Percentiles rank a stretch among this genome's conserved stretches.
Conservation (phyloP, 2,113 vertebrate species). For the Phoenicopterus ruber region DNA sequence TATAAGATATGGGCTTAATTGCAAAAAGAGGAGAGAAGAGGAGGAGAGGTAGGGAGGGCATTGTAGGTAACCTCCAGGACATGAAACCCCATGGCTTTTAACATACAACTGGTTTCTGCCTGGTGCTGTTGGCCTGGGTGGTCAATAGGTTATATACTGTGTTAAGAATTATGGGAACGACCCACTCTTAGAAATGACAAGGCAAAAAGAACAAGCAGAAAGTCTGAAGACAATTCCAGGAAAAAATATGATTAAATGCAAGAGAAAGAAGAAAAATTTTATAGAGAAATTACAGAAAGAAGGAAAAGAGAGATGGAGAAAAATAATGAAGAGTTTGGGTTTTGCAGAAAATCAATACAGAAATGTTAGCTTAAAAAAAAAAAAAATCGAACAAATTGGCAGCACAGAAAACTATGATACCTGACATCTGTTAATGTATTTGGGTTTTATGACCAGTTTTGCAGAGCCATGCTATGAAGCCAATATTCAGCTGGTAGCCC, state of each 20-base stretch:
- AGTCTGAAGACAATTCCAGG: not conserved
- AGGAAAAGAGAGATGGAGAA: not conserved
- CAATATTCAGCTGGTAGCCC: not conserved
- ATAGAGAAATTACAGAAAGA: not conserved
- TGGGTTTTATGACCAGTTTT: not conserved
- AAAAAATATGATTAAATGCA: not conserved
- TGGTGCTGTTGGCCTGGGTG: not conserved
- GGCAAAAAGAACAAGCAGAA: not conserved
- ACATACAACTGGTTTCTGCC: not conserved
- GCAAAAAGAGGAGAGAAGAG: not conserved
- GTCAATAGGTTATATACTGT: not conserved
- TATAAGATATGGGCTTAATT: not conserved
- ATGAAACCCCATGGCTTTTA: not conserved
- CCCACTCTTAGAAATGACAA: not conserved
- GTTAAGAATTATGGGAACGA: not conserved
- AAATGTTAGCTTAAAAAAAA: not conserved
- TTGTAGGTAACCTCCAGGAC: not conserved
- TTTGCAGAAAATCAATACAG: not conserved
- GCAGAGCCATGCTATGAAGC: not conserved
- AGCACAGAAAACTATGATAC: not conserved
- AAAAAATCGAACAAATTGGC: not conserved
- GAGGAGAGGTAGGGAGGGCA: not conserved
- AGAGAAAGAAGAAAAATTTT: not conserved
- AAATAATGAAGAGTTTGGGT: not conserved
- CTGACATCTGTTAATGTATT: not conserved